Conservation (phyloP, 2,888 invertebrate genomes). For the Noctua janthina region DNA sequence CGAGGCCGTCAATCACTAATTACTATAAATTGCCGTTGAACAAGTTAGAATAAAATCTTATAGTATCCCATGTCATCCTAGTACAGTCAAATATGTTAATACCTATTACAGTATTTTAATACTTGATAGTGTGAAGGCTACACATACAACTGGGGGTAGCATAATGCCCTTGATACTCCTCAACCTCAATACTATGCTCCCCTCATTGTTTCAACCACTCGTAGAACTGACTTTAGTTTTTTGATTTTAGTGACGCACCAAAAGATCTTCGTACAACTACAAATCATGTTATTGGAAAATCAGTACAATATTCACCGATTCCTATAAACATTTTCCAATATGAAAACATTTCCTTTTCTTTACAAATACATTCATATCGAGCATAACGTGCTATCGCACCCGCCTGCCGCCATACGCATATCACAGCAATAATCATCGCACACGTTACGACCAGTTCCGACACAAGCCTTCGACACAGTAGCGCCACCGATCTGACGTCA, state of each 20-base stretch:
- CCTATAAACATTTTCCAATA: conserved; percentile 9
- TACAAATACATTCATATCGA: conserved; percentile 31
- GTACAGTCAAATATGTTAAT: neutral
- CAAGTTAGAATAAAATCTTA: neutral
- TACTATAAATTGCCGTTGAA: neutral
- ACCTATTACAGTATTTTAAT: neutral
- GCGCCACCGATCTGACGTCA: conserved; percentile 56
- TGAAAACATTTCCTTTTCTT: conserved; percentile 23
- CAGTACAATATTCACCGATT: neutral
- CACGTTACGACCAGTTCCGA: conserved; percentile 48
- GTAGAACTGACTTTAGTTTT: neutral
- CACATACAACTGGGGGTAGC: neutral
- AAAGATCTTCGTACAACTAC: neutral
- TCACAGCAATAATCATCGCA: conserved; percentile 45
- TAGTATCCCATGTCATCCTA: neutral
- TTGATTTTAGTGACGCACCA: neutral
- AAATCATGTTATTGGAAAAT: neutral
- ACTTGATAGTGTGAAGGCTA: neutral
- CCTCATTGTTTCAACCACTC: conserved; percentile 14
- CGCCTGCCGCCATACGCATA: conserved; percentile 25
- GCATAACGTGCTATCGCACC: conserved; percentile 22
- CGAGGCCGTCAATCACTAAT: neutral
- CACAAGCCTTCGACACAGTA: conserved; percentile 56
- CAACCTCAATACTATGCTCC: conserved; percentile 8
- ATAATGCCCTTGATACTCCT: conserved; percentile 14